These are phyloP conservation scores for Matsumyia berberina DNA, from an alignment of 2,888 invertebrate genomes.

Conservation along the genomic window DNA sequence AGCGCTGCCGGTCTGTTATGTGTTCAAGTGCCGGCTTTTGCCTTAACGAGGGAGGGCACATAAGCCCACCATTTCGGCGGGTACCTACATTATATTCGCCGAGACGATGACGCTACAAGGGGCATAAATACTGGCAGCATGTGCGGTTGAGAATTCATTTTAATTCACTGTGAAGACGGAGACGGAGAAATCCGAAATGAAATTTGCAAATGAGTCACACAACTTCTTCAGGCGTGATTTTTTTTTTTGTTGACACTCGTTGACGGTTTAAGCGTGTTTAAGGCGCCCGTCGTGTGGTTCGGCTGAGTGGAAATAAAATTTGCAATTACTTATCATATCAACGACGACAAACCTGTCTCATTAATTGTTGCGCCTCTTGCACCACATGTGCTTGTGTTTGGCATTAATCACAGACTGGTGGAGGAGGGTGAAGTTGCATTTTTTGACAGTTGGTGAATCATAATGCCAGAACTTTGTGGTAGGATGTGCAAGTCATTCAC, in stretches of 20 bases:
- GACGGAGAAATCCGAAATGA: conserved; percentile 34
- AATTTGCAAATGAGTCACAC: conserved; percentile 41
- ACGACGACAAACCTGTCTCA: conserved; percentile 8
- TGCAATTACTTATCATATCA: conserved; percentile 35
- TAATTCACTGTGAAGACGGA: conserved; percentile 14
- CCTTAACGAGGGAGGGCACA: conserved; percentile 46
- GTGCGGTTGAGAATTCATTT: conserved; percentile 52
- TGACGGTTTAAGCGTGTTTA: conserved; percentile 7
- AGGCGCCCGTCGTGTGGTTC: not conserved
- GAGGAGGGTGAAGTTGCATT: not conserved
- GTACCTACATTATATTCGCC: conserved; percentile 14
- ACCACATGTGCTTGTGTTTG: not conserved
- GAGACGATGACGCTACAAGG: conserved; percentile 24
- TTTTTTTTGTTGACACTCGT: conserved; percentile 1
- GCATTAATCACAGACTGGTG: conserved; percentile 16
- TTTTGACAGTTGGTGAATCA: conserved; percentile 37
- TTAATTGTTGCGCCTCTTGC: conserved; percentile 27
- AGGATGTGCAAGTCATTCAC: conserved; percentile 22
- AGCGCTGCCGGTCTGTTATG: conserved; percentile 49
- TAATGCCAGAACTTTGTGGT: not conserved
- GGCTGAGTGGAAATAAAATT: conserved; percentile 20
- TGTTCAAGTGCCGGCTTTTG: conserved; percentile 61
- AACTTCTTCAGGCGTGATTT: conserved; percentile 10
- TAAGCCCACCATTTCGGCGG: conserved; percentile 41
- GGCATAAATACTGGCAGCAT: conserved; percentile 19